These are phyloP conservation scores for Numida meleagris DNA, from an alignment of 2,113 vertebrate genomes.

Conservation along the genomic window DNA sequence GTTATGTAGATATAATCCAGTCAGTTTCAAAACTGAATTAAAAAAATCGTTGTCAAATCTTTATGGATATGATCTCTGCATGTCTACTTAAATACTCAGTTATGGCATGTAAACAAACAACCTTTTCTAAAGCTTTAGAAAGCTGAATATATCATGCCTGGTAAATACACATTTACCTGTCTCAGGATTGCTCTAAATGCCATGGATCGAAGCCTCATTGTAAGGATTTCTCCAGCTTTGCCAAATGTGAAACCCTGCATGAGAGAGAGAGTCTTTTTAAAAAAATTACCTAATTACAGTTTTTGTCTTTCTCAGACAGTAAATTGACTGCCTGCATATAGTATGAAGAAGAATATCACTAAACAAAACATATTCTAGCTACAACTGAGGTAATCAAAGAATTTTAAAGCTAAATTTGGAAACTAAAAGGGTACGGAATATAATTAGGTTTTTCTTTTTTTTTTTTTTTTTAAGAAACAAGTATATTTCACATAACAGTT, in stretches of 20 bases:
- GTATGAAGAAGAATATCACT: background rate
- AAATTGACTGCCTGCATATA: background rate
- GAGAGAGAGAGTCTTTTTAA: background rate
- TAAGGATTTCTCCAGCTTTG: slow-evolving; percentile 95
- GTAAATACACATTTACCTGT: background rate
- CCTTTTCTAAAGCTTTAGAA: background rate
- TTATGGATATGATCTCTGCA: background rate
- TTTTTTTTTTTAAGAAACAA: background rate
- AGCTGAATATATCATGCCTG: background rate
- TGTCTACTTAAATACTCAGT: background rate
- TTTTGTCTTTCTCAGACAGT: background rate
- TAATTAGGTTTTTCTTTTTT: background rate
- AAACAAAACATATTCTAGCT: background rate
- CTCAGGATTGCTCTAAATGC: slow-evolving; percentile 79
- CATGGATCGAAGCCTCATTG: slow-evolving; percentile 85
- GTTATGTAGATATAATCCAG: background rate
- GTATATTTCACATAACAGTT: background rate
- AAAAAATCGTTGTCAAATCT: background rate
- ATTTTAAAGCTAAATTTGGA: background rate
- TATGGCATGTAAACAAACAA: background rate
- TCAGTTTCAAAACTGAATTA: background rate
- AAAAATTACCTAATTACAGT: background rate
- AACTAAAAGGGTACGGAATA: background rate
- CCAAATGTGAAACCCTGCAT: slow-evolving; percentile 92
- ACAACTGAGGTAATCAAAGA: background rate